Conservation (phyloP, 53 echinoderm and acorn worm species). For the Echinarachnius parma region DNA sequence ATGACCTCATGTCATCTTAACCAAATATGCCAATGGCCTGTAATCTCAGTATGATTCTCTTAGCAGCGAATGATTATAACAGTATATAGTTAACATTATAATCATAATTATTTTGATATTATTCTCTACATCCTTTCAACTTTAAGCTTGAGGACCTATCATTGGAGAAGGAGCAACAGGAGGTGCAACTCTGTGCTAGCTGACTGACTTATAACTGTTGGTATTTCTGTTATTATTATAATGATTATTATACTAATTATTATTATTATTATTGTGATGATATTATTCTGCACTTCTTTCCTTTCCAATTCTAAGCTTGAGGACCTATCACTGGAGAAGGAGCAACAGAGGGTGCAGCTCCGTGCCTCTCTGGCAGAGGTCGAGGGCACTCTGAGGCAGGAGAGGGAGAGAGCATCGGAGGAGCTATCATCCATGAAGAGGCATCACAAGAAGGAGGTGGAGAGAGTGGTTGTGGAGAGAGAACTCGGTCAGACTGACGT, state of each 20-base stretch:
- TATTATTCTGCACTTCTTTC: too few species aligned
- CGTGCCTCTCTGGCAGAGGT: constrained; percentile 77
- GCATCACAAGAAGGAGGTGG: constrained; percentile 64
- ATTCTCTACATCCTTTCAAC: neutral
- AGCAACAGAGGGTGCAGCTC: constrained; percentile 70
- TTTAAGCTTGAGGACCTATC: constrained; percentile 65
- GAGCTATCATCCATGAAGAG: constrained; percentile 44
- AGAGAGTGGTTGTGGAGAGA: constrained; percentile 60
- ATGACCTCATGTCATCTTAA: too few species aligned
- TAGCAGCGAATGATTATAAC: too few species aligned
- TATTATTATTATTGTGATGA: too few species aligned
- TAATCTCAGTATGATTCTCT: too few species aligned
- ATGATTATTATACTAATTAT: too few species aligned
- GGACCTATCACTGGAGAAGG: constrained; percentile 69
- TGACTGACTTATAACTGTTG: too few species aligned
- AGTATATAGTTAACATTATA: too few species aligned
- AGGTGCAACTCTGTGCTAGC: constrained; percentile 66
- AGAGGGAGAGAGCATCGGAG: constrained; percentile 63
- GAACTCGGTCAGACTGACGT: constrained; percentile 64
- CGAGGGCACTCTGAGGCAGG: constrained; percentile 70
- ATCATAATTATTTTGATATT: too few species aligned
- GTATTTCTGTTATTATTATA: too few species aligned
- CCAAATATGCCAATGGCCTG: too few species aligned
- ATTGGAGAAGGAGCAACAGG: constrained; percentile 85
- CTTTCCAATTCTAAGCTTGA: constrained; percentile 53